Base-by-base conservation (phyloP, 2,888 invertebrate species). In the Cephalotes varians region DNA sequence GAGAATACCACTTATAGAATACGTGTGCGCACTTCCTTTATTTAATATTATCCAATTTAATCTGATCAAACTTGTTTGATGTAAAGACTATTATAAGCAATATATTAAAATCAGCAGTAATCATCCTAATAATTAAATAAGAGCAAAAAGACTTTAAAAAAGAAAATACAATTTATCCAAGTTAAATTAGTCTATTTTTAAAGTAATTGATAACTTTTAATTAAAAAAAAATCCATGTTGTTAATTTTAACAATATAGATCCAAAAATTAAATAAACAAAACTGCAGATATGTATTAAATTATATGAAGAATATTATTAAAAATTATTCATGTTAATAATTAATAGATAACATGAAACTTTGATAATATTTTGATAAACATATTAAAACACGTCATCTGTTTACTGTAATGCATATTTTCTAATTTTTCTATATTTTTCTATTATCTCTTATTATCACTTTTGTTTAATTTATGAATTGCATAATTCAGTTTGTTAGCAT, bases 1-100 rank as follows among this genome's bases (percentile, higher is more conserved):
- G 82, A 81, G 82, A 72, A 67, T 82, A 31, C n/a, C 77, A 76
- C 69, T 82, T 84, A 54, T 34, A n/a, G 67, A 72, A 71, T 72
- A 15, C 65, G 54, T 60, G 40, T 18, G 60, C 60, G 62, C 60
- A 69, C 54, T 73, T 69, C 44, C 47, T 40, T 37, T 34, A 74
- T 74, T 69, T 69, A 80, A 79, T 28, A 72, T 72, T 34, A 21
- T 25, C 25, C 44, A 21, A 18, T 21, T 82, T 74, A 71, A 69
- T 74, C 44, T 65, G 25, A 80, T 62, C 54, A 5, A 58, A 28
- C 15, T 67, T 31, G 40, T 40, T 21, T 28, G 25, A 47, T 54
- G 15, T 54, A 28, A 54, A 67, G n/a, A 67, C 21, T 40, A 28
- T n/a, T 40, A 49, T 54, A 65, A 34, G 6, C 6, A 2, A 51